Conservation (phyloP, 1,140 invertebrate genomes). For the Orussus abietinus region DNA sequence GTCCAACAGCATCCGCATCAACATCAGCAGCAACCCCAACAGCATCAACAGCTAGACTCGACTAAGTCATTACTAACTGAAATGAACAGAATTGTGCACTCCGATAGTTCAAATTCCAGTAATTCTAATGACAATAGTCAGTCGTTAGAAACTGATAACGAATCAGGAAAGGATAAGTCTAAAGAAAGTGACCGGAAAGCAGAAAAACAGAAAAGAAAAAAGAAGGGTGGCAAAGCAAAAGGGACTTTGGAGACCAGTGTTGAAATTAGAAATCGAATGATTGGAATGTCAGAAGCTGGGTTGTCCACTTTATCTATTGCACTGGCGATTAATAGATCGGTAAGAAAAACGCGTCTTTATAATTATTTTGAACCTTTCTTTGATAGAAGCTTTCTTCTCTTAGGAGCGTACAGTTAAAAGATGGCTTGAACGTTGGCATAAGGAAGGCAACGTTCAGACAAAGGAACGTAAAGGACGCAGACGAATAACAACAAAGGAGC, state of each 20-base stretch:
- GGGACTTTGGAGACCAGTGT: conserved; percentile 50
- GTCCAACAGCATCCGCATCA: conserved; percentile 22
- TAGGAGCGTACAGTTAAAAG: conserved; percentile 50
- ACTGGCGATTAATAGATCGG: conserved; percentile 50
- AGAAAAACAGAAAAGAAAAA: conserved; percentile 24
- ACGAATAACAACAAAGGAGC: conserved; percentile 50
- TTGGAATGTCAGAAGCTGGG: conserved; percentile 52
- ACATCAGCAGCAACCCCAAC: conserved; percentile 20
- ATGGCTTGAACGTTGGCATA: conserved; percentile 50
- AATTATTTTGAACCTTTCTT: conserved; percentile 4
- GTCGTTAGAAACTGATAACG: conserved; percentile 19
- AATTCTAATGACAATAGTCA: conserved; percentile 31
- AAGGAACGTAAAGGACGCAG: conserved; percentile 49
- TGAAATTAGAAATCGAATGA: conserved; percentile 51
- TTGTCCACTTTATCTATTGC: conserved; percentile 50
- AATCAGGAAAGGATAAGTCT: conserved; percentile 10
- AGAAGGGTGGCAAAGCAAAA: conserved; percentile 49
- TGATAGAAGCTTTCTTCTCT: conserved; percentile 3
- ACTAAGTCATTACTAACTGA: conserved; percentile 7
- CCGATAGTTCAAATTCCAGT: conserved; percentile 29
- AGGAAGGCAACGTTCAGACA: conserved; percentile 51
- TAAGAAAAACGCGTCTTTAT: conserved; percentile 24
- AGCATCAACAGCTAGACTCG: conserved; percentile 12
- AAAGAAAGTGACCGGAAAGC: conserved; percentile 10
- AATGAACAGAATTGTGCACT: conserved; percentile 14